These are phyloP conservation scores for Ephydatia muelleri DNA, from an alignment of 37 sponge, comb jelly and placozoan genomes.

Conservation along the genomic window DNA sequence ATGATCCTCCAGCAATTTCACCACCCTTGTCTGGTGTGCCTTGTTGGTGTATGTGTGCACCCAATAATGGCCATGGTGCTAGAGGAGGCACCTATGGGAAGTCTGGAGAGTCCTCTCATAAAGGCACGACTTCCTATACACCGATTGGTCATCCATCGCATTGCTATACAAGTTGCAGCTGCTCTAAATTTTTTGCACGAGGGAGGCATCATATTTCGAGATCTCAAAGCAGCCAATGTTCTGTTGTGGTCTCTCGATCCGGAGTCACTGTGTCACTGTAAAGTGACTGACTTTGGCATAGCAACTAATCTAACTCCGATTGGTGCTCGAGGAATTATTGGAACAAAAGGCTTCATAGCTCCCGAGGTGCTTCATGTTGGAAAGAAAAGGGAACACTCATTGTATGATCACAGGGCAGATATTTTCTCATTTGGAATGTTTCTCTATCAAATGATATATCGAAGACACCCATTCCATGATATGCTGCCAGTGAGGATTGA, in stretches of 20 bases:
- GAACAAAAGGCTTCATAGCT: conserved; percentile 91
- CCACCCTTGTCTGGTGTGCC: conserved; percentile 82
- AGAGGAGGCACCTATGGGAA: conserved; percentile 83
- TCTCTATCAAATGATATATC: conserved; percentile 84
- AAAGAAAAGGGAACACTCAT: conserved; percentile 60
- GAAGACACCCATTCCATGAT: conserved; percentile 69
- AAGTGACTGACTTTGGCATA: conserved; percentile 86
- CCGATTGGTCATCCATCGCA: conserved; percentile 65
- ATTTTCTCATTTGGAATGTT: conserved; percentile 88
- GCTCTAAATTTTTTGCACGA: conserved; percentile 80
- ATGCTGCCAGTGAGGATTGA: conserved; percentile 57
- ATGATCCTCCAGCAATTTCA: conserved; percentile 65
- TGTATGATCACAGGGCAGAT: conserved; percentile 81
- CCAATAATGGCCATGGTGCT: conserved; percentile 85
- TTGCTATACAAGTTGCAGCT: conserved; percentile 81
- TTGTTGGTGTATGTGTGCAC: conserved; percentile 75
- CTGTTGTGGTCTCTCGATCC: conserved; percentile 85
- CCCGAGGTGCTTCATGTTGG: conserved; percentile 83
- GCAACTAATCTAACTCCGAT: conserved; percentile 70
- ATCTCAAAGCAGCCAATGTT: conserved; percentile 87
- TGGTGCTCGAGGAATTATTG: conserved; percentile 68
- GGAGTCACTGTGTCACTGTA: conserved; percentile 74
- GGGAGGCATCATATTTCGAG: conserved; percentile 77
- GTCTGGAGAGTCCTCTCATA: conserved; percentile 63
- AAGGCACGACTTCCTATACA: conserved; percentile 58